These are phyloP conservation scores for Drosophila subpulchrella DNA, from an alignment of 1,140 invertebrate species.

Conservation along the genomic window DNA sequence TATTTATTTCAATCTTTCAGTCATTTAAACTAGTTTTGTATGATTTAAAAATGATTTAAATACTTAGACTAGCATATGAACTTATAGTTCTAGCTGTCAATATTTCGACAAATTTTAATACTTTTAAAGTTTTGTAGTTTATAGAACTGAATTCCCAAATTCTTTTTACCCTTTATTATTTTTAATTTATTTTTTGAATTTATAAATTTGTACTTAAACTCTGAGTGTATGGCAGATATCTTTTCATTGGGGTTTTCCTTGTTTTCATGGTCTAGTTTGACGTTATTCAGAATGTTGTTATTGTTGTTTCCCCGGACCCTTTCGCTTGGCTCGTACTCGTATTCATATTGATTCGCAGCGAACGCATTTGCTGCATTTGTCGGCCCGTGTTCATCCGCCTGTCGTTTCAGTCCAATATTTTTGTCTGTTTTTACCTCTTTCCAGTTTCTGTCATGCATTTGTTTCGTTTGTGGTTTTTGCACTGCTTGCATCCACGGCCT, in stretches of 20 bases:
- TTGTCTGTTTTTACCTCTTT: constrained; percentile 23
- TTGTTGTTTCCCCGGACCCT: constrained; percentile 29
- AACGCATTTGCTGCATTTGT: constrained; percentile 72
- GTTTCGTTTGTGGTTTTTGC: constrained; percentile 16
- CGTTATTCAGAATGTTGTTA: constrained; percentile 40
- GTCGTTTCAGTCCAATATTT: constrained; percentile 42
- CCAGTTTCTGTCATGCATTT: constrained; percentile 21
- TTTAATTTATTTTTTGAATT: not conserved
- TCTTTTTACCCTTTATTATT: too few relatives aligned
- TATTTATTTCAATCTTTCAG: too few relatives aligned
- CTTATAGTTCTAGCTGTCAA: too few relatives aligned
- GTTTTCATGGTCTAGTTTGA: constrained; percentile 33
- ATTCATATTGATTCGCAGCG: constrained; percentile 70
- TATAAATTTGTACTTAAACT: not conserved
- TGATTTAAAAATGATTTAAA: too few relatives aligned
- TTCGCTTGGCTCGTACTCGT: constrained; percentile 34
- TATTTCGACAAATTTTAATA: too few relatives aligned
- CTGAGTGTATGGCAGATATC: constrained; percentile 40
- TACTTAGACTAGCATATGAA: too few relatives aligned
- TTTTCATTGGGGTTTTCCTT: constrained; percentile 27
- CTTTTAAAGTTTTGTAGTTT: too few relatives aligned
- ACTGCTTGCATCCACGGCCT: not conserved
- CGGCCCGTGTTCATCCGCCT: constrained; percentile 49
- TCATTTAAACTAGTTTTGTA: too few relatives aligned
- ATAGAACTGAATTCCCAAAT: too few relatives aligned